These are phyloP conservation scores for Scomber scombrus DNA, from an alignment of 2,113 vertebrate genomes.

Conservation along the genomic window DNA sequence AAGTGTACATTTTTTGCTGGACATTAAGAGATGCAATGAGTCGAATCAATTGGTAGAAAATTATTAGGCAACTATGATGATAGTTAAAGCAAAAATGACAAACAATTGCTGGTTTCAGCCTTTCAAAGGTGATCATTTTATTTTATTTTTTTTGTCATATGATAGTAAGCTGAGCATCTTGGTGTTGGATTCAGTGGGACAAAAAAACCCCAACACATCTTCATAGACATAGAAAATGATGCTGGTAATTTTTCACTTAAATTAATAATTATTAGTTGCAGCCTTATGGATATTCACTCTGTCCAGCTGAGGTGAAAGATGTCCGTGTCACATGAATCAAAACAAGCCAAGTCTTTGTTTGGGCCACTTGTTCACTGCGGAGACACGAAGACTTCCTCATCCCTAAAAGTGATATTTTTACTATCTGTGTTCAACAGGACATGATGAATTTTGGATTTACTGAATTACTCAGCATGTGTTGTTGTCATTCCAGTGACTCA, in stretches of 20 bases:
- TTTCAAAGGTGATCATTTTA: too few species aligned
- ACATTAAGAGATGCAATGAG: background rate
- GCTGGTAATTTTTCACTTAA: too few species aligned
- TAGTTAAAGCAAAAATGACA: too few species aligned
- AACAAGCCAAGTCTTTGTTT: slow-evolving; percentile 21
- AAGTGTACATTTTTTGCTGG: slow-evolving; percentile 23
- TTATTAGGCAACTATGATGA: too few species aligned
- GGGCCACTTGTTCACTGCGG: background rate
- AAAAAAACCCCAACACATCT: too few species aligned
- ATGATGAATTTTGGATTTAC: slow-evolving; percentile 16
- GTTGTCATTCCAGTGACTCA: slow-evolving; percentile 21
- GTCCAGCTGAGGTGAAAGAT: slow-evolving; percentile 24
- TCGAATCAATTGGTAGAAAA: too few species aligned
- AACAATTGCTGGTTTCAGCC: too few species aligned
- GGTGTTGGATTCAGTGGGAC: too few species aligned
- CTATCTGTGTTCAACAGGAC: background rate
- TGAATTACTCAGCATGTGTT: slow-evolving; percentile 13
- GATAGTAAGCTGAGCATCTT: too few species aligned
- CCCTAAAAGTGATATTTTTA: background rate
- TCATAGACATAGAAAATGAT: too few species aligned
- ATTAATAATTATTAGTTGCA: too few species aligned
- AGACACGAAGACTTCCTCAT: background rate
- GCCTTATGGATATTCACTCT: background rate
- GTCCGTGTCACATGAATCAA: background rate
- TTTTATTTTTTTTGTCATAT: too few species aligned